Evolutionary conservation across 2,797 vertebrate species (phyloP), one percentile per base, ranked within the genome.

Genomic region (Adrianichthys oophorus): DNA sequence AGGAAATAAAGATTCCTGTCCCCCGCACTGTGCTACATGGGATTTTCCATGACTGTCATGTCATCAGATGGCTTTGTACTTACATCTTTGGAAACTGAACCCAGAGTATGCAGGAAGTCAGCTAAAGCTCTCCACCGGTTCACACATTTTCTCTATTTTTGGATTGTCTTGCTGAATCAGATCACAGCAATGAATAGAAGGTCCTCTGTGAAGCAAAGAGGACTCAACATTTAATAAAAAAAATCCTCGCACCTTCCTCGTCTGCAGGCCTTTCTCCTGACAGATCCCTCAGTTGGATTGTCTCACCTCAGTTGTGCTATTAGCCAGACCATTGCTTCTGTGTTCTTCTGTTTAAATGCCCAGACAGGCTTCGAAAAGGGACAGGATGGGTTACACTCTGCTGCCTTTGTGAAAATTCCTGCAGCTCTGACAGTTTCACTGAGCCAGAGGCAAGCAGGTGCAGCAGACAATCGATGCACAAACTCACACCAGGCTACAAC

Each of bases 331-430:
- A 62, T 79, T 65, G 55, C 53, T 74, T 73, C 60, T 66, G 55
- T 71, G 55, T 54, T 48, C 44, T 7, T 76, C 56, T 77, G n/a
- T 65, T 76, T 71, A 64, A 70, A 83, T 69, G 70, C 56, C 51
- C 29, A 41, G 65, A 37, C 66, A 64, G 76, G 59, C 78, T 70
- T 65, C n/a, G 16, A 46, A 71, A 43, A 23, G 59, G 72, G 68
- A 79, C 76, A 63, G 69, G 76, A 77, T 59, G 54, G 53, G 72
- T 78, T 80, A 69, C 76, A 83, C 62, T 62, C 76, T 24, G 47
- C 78, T 84, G 76, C 80, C 56, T 76, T 79, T 45, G 41, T 75
- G 61, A 74, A 76, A 23, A 68, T 68, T 72, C 67, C 59, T 58
- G 56, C 61, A 70, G 71, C 68, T 32, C 60, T 69, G 79, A 75